These are phyloP conservation scores for Criorhina ranunculi DNA, from an alignment of 2,888 invertebrate genomes.

Conservation along the genomic window DNA sequence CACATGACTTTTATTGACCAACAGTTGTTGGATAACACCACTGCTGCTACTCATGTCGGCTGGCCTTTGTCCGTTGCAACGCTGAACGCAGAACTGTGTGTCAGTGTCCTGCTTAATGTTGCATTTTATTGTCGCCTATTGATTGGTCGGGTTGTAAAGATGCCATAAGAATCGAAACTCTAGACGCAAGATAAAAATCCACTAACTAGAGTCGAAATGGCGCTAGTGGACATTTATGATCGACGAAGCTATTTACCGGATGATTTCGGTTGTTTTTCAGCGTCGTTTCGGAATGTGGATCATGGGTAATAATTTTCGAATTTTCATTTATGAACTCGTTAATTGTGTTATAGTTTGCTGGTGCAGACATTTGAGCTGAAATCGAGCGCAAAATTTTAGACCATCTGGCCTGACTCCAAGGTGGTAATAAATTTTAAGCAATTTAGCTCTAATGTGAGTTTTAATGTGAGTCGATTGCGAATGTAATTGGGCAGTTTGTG, in stretches of 20 bases:
- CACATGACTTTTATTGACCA: slow-evolving; percentile 70
- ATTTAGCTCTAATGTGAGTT: slow-evolving; percentile 66
- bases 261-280: slow-evolving; percentile 27
- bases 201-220: slow-evolving; percentile 35
- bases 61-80: slow-evolving; percentile 46
- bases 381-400: slow-evolving; percentile 29
- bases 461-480: slow-evolving; percentile 69
- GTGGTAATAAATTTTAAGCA: slow-evolving; percentile 64
- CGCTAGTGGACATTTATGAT: slow-evolving; percentile 52
- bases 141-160: slow-evolving; percentile 63
- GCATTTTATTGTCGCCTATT: slow-evolving; percentile 71
- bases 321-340: slow-evolving; percentile 57
- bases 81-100: neutral
- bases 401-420: slow-evolving; percentile 47
- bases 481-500: slow-evolving; percentile 67
- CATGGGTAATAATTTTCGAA: slow-evolving; percentile 59
- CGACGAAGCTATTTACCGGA: slow-evolving; percentile 48
- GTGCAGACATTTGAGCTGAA: slow-evolving; percentile 24
- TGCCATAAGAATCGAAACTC: slow-evolving; percentile 41
- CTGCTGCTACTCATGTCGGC: neutral
- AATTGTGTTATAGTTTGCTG: slow-evolving; percentile 22
- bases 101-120: slow-evolving; percentile 71
- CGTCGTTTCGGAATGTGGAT: slow-evolving; percentile 10
- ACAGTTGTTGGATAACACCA: slow-evolving; percentile 36
- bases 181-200: slow-evolving; percentile 50